Base-by-base conservation (phyloP, 35 echinoderm and acorn worm species). In the Patiria miniata region DNA sequence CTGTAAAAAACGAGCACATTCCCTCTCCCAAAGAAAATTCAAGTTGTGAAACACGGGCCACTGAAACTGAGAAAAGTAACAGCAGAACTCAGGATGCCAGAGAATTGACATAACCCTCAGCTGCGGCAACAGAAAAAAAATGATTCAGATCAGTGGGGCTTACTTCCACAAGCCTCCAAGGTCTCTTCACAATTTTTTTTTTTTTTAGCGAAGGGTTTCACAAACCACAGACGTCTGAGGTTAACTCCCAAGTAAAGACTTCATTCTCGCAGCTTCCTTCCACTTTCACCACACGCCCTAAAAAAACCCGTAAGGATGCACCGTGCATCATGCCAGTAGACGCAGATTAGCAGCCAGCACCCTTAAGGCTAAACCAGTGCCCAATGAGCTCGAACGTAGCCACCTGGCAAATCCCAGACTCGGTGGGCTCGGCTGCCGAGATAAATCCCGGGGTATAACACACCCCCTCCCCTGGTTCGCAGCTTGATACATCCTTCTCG, bases 201-300 rank as follows among this genome's bases (percentile, higher is more conserved):
- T 30, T 32, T 73, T 22, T 73, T 73, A 73, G 21, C 65, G 8
- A 73, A 23, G 26, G 65, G 23, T 18, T 73, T 34, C 65, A 73
- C 65, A 73, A 34, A 30, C 19, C 34, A 36, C 65, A 73, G 65
- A 73, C 65, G 65, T 73, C 65, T 73, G 29, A 23, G 34, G 65
- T 73, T 73, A 73, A 73, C 65, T 73, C 65, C 61, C 61, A 18
- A 26, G 26, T 73, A 73, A 73, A 26, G 65, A 73, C 65, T 73
- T 18, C 18, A 14, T n/a, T 30, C 26, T 73, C 26, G 4, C 42
- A 47, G 42, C 65, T 73, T 73, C 65, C 65, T 73, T 73, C 65
- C 65, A 73, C 9, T 47, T 12, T 47, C 12, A 73, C 65, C 9
- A 23, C 65, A 36, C 65, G 6, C 65, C 65, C 26, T 34, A 47